Conservation (phyloP, 2,888 invertebrate species). For the Agrotis clavis region DNA sequence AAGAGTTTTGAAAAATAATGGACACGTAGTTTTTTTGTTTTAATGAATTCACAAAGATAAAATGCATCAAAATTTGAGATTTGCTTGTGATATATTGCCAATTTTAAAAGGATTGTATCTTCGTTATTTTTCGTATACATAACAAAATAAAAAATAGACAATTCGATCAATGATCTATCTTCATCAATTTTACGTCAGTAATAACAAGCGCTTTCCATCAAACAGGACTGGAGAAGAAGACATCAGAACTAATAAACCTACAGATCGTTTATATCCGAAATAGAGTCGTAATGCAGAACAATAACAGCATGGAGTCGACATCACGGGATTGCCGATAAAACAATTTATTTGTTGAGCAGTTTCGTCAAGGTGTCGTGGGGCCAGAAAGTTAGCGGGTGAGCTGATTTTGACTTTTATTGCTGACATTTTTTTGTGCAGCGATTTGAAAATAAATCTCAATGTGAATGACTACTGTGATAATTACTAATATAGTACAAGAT, state of each 20-base stretch:
- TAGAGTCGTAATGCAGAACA: conserved; percentile 59
- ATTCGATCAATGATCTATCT: neutral
- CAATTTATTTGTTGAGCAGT: conserved; percentile 72
- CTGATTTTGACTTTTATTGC: neutral
- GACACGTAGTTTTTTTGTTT: no score
- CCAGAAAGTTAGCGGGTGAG: conserved; percentile 49
- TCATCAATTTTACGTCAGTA: no score
- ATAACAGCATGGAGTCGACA: conserved; percentile 58
- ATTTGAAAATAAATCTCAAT: neutral
- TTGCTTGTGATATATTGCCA: no score
- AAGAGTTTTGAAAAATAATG: no score
- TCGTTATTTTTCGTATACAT: no score
- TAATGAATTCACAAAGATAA: no score
- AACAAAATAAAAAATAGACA: neutral
- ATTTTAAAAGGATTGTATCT: no score
- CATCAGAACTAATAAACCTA: conserved; percentile 55
- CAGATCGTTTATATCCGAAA: conserved; percentile 46
- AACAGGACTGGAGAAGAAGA: conserved; percentile 10
- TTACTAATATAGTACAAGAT: neutral
- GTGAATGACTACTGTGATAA: no score
- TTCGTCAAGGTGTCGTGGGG: conserved; percentile 62
- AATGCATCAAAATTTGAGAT: no score
- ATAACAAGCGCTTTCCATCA: neutral
- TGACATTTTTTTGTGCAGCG: neutral
- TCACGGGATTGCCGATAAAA: conserved; percentile 71